Base-by-base conservation (phyloP, 2,113 vertebrate species). In the Hypomesus transpacificus region DNA sequence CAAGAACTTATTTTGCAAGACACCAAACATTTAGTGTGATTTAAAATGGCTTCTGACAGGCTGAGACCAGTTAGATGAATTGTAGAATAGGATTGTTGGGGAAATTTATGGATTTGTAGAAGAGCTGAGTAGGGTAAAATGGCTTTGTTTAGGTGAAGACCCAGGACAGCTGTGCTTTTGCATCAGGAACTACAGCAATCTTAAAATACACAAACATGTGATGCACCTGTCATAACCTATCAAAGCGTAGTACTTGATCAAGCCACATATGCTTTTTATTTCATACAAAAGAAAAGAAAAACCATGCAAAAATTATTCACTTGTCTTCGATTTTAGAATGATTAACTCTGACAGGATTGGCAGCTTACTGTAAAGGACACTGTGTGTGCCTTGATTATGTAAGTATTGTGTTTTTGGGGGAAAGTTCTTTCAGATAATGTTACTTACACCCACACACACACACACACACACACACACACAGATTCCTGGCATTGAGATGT, bases 91-190 rank as follows among this genome's bases (percentile, higher is more conserved):
- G 9, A 46, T 46, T 13, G 46, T 16, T 76, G n/a, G 69, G 58
- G 31, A 64, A 60, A 39, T 62, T 28, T 50, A 5, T 26, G 50
- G 51, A 51, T 79, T 79, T 79, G 76, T 62, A 18, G 5, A 51
- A 75, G 69, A 34, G 0, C 26, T 61, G 59, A 61, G 24, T 16
- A 16, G 21, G 59, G 3, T 18, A 61, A 61, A 61, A 24, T 61
- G 59, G 14, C 24, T 61, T 61, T 61, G 22, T 24, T 61, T 61
- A 24, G 22, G 59, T 6, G 24, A 16, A 26, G 59, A 26, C 51
- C 13, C 80, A 14, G 74, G 61, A 79, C 67, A 75, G 58, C 60
- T 79, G 75, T 61, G 3, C 21, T 66, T 69, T 52, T 63, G 70
- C 3, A 72, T 1, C 24, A 17, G 66, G 54, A 63, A 80, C 67